Base-by-base conservation (phyloP, 2,888 invertebrate species). In the Hydraecia micacea region DNA sequence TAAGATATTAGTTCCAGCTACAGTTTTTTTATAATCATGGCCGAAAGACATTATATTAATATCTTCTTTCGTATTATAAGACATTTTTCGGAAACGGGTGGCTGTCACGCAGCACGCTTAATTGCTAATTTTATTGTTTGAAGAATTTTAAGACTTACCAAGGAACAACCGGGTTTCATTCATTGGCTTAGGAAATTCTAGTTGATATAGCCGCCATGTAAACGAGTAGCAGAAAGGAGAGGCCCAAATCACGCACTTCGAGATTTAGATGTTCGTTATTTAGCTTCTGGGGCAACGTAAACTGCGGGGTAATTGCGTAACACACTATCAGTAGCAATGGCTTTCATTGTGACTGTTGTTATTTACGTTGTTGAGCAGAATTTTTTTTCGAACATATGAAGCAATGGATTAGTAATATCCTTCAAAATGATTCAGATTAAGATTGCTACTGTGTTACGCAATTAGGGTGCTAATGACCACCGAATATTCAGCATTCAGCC, bases 11-110 rank as follows among this genome's bases (percentile, higher is more conserved):
- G 52, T 5, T 63, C 6, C n/a, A 21, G 13, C 13, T 18, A 28
- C 21, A 52, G 36, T 39, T 67, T 36, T 36, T 39, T 52, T 28
- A 21, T 9, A 69, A 36, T 25, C 8, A 18, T 69, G 58, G 13
- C 71, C 36, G 46, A 32, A 15, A 39, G n/a, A 52, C 1, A 49
- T 55, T 13, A 39, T 18, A 60, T 32, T 32, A 9, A 18, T 62
- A n/a, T 18, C 36, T 49, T 52, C 2, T 18, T 52, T 77, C 2
- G 21, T 32, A 42, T 42, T 15, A 32, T 39, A 2, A n/a, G 21
- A 68, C 4, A 52, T 68, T 77, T 69, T 42, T 11, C n/a, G 11
- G n/a, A 78, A 70, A 77, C 32, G 36, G 36, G 6, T 32, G 25
- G 4, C 49, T n/a, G 13, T n/a, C 58, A 32, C 49, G 60, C 49